These are phyloP conservation scores for Caenorhabditis japonica DNA, from an alignment of 2,888 invertebrate genomes.

Conservation along the genomic window DNA sequence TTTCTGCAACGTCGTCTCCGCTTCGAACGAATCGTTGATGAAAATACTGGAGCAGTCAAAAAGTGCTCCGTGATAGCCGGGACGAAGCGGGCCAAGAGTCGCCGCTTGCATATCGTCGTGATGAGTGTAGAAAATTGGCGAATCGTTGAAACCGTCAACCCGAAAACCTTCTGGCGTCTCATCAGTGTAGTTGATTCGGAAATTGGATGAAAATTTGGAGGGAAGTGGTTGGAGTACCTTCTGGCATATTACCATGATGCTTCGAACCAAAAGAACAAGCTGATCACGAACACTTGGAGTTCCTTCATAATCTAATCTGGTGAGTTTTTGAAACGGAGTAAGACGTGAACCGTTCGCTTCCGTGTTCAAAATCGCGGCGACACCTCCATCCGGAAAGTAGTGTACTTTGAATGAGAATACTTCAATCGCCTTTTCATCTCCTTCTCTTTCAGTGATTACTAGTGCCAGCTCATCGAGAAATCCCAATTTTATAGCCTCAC, in stretches of 20 bases:
- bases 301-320: neutral
- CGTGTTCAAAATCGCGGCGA: neutral
- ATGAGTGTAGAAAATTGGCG: slow-evolving; percentile 1
- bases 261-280: slow-evolving; percentile 19
- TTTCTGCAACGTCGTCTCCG: slow-evolving; percentile 10
- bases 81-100: slow-evolving; percentile 18
- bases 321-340: slow-evolving; percentile 2
- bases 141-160: slow-evolving; percentile 11
- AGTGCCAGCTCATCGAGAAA: slow-evolving; percentile 21
- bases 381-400: slow-evolving; percentile 14
- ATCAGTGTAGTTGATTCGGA: slow-evolving; percentile 13
- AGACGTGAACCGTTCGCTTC: neutral
- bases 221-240: slow-evolving; percentile 17
- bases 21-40: slow-evolving; percentile 15
- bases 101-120: slow-evolving; percentile 16
- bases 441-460: slow-evolving; percentile 13
- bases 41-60: slow-evolving; percentile 18
- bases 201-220: neutral
- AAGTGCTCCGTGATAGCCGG: slow-evolving; percentile 23
- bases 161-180: neutral
- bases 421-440: slow-evolving; percentile 20
- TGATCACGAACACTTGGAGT: slow-evolving; percentile 19
- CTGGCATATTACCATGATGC: slow-evolving; percentile 15
- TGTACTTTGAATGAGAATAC: slow-evolving; percentile 29
- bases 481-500: slow-evolving; percentile 9